phyloP scores from a whole-genome alignment of 1,140 invertebrate genomes.

The Drosophila erecta region DNA sequence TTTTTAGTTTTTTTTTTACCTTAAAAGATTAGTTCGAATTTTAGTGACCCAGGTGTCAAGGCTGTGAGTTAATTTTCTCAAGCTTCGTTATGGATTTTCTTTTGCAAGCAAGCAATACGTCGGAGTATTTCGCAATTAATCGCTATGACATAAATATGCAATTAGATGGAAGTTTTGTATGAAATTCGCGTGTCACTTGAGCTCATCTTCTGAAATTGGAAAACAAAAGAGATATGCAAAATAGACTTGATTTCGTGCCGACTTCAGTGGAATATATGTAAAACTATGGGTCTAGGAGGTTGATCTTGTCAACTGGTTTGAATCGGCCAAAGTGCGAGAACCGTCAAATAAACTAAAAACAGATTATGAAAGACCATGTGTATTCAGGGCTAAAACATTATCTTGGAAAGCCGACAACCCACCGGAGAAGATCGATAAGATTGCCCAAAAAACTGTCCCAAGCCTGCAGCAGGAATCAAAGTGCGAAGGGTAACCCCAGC shows the following conservation, averaged over 20 bases:
- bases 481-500: constrained; percentile 38
- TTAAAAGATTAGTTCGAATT: too few relatives aligned
- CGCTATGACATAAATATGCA: not conserved
- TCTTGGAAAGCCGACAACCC: constrained; percentile 3
- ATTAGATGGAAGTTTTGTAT: not conserved
- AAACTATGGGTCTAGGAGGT: constrained; percentile 10
- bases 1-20: too few relatives aligned
- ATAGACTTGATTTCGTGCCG: constrained; percentile 6
- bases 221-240: constrained; percentile 32
- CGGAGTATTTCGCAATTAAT: not conserved
- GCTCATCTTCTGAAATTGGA: constrained; percentile 9
- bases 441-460: constrained; percentile 6
- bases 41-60: not conserved
- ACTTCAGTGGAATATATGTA: constrained; percentile 26
- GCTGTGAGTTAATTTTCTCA: not conserved
- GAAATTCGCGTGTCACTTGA: not conserved
- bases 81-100: not conserved
- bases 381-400: constrained; percentile 32
- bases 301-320: constrained; percentile 30
- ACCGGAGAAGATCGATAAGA: constrained; percentile 36
- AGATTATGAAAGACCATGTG: constrained; percentile 23
- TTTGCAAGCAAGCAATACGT: not conserved
- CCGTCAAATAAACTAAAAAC: constrained; percentile 19
- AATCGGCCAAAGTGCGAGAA: constrained; percentile 34
- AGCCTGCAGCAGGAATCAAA: constrained; percentile 21